Base-by-base conservation (phyloP, 2,888 invertebrate genomes). In the Laspeyria flexula region DNA sequence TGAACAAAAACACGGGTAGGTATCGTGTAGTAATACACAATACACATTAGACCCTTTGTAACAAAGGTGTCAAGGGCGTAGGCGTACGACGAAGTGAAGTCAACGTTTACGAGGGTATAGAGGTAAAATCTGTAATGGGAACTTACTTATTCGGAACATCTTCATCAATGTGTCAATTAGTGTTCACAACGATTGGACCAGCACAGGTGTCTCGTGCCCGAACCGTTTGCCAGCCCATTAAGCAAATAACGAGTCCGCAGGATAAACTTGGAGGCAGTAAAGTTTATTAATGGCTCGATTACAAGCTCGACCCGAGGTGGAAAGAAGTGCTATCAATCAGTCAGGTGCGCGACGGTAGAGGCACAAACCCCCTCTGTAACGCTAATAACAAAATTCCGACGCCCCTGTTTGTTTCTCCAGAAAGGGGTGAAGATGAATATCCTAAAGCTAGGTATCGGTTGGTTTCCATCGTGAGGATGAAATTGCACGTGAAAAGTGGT, bases 231-330 rank as follows among this genome's bases (percentile, higher is more conserved):
- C 84, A 88, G 88, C 82, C 88, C 89, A 91, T 92, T 92, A 91
- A 88, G 81, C 88, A 88, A 90, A 89, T 88, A 91, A 91, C 87
- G 88, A 90, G 87, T 89, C 88, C 87, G 72, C 83, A 87, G 86
- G 88, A 89, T 90, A 88, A 89, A 90, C 88, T 90, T 86, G 80
- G 84, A 88, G 87, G 92, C 87, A 88, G 89, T 91, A 91, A 91
- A 91, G 83, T 92, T 92, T 92, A 92, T 92, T 91, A 92, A 92
- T 92, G 91, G 88, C 90, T 88, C 92, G 92, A 92, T 92, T 92
- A 92, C 91, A 90, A 88, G 89, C 91, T 90, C 90, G 90, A 88
- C 90, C 91, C 91, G 88, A 89, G 89, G 90, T 86, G 85, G 88
- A 92, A 92, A 92, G 92, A 91, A 92, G 89, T 86, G 88, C 91